Evolutionary conservation across 1,140 invertebrate genomes (phyloP).

Genomic region (Drosophila punjabiensis): DNA sequence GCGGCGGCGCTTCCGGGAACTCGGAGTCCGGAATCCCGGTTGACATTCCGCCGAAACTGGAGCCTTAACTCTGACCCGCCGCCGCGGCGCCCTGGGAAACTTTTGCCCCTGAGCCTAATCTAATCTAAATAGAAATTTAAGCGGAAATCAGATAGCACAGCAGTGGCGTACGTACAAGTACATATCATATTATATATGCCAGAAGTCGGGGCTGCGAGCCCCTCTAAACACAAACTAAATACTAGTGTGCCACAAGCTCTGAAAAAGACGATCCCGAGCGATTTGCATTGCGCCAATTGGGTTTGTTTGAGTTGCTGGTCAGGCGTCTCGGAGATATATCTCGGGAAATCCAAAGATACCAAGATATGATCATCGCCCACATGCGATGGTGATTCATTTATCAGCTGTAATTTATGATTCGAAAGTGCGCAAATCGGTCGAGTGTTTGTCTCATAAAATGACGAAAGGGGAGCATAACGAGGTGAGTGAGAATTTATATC

Average conservation of each 20-base stretch:
- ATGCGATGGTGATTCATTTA: conserved; percentile 5
- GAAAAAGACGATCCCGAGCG: not conserved
- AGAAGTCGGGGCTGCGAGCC: not conserved
- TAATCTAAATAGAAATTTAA: conserved; percentile 36
- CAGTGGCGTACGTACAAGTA: not conserved
- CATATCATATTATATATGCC: too few species aligned
- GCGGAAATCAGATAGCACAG: conserved; percentile 42
- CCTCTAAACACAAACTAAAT: not conserved
- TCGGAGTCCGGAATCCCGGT: not conserved
- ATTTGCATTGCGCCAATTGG: conserved; percentile 10
- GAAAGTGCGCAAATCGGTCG: not conserved
- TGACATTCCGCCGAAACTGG: conserved; percentile 7
- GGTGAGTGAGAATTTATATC: too few species aligned
- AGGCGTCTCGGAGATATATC: not conserved
- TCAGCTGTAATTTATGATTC: not conserved
- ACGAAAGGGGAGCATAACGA: not conserved
- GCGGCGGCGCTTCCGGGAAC: conserved; percentile 2
- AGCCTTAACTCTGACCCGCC: conserved; percentile 21
- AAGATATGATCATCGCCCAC: not conserved
- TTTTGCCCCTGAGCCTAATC: conserved; percentile 22
- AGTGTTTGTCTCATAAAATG: not conserved
- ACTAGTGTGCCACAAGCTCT: not conserved
- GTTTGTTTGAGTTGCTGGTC: not conserved
- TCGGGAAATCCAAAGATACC: conserved; percentile 7
- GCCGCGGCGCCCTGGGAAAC: conserved; percentile 12